Conservation (phyloP, 2,113 vertebrate genomes). For the Crotalus viridis region DNA sequence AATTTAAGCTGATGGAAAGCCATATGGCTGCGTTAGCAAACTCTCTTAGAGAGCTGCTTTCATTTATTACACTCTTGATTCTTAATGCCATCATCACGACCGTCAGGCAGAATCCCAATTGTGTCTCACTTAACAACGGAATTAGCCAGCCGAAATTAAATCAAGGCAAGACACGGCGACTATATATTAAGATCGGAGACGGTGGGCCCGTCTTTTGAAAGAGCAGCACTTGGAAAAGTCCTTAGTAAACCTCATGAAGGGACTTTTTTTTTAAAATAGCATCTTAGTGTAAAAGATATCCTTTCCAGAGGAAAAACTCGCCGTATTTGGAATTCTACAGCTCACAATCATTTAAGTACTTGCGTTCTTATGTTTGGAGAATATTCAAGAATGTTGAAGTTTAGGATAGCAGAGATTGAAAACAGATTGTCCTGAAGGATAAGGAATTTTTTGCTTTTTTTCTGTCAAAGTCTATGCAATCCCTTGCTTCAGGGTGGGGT, state of each 20-base stretch:
- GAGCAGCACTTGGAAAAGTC: not conserved
- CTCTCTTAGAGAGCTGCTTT: not conserved
- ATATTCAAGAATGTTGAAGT: not conserved
- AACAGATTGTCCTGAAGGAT: not conserved
- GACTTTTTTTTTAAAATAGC: not conserved
- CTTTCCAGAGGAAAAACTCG: too few relatives aligned
- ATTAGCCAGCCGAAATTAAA: not conserved
- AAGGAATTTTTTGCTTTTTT: not conserved
- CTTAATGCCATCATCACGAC: not conserved
- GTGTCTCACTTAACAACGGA: not conserved
- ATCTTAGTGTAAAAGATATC: not conserved
- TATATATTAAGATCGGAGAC: not conserved
- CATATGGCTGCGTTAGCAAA: not conserved
- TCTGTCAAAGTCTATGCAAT: not conserved
- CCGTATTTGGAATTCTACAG: not conserved
- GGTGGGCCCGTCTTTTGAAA: not conserved
- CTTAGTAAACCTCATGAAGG: not conserved
- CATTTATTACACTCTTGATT: not conserved
- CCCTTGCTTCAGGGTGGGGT: not conserved
- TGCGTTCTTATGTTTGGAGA: not conserved
- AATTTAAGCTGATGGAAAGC: not conserved
- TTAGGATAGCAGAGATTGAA: not conserved
- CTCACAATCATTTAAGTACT: not conserved
- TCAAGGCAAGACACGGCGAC: not conserved
- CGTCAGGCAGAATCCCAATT: not conserved